Conservation (phyloP, 2,888 invertebrate genomes). For the Drosophila anomalata region DNA sequence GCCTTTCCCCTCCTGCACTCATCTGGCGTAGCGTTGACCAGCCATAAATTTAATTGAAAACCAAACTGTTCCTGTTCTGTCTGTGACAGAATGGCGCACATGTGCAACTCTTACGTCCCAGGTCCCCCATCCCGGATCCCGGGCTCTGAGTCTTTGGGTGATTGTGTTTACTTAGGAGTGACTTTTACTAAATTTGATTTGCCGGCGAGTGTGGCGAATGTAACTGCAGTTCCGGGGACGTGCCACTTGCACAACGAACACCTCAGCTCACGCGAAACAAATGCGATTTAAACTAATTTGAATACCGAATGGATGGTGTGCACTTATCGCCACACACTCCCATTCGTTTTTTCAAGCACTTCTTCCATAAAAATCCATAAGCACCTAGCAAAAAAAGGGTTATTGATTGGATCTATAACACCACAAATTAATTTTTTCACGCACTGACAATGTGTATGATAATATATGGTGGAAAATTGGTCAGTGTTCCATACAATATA, state of each 20-base stretch:
- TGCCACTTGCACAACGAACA: constrained; percentile 46
- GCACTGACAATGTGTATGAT: background rate
- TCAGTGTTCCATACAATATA: background rate
- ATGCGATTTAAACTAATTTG: constrained; percentile 77
- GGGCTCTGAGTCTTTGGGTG: constrained; percentile 2
- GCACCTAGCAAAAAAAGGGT: constrained; percentile 15
- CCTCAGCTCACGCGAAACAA: constrained; percentile 64
- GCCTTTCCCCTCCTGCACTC: background rate
- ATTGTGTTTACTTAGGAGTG: constrained; percentile 32
- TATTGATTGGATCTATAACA: background rate
- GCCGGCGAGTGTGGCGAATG: constrained; percentile 45
- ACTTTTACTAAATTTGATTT: constrained; percentile 71
- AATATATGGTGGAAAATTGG: background rate
- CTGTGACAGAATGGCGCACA: constrained; percentile 45
- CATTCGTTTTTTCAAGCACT: constrained; percentile 27
- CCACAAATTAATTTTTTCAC: background rate
- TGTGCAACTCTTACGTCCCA: constrained; percentile 21
- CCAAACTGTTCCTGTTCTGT: constrained; percentile 54
- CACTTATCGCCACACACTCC: constrained; percentile 57
- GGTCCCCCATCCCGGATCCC: constrained; percentile 3
- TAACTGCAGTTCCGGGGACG: constrained; percentile 58
- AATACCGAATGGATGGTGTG: constrained; percentile 77
- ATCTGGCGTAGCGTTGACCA: constrained; percentile 44
- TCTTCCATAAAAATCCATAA: constrained; percentile 19
- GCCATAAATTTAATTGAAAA: constrained; percentile 77